A percentile compares a stretch with the other conserved stretches of the same genome.
phyloP scores from a whole-genome alignment of 2,113 vertebrate species.

The Accipiter cooperii region DNA sequence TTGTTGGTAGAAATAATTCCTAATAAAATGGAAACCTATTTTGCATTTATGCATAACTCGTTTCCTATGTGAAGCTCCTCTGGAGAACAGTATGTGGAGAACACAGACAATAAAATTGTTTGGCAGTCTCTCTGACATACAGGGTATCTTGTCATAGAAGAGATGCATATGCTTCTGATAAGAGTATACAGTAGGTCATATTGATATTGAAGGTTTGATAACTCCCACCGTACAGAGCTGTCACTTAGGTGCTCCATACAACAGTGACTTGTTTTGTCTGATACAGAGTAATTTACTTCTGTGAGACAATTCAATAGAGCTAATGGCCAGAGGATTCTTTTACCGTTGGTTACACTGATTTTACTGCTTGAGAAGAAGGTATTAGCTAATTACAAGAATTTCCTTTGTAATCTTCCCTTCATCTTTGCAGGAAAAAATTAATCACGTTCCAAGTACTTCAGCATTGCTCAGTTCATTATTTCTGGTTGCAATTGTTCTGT shows the following conservation, averaged over 20 bases:
- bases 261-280: neutral
- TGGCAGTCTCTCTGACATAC: neutral
- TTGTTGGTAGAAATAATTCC: neutral
- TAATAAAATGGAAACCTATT: neutral
- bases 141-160: neutral
- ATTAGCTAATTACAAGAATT: slow-evolving; percentile 8
- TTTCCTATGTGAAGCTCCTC: neutral
- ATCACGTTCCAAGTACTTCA: neutral
- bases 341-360: neutral
- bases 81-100: neutral
- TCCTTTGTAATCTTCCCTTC: neutral
- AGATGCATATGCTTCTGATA: slow-evolving; percentile 1
- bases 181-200: neutral
- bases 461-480: neutral
- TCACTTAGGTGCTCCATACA: neutral
- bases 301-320: neutral
- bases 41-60: neutral
- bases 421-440: neutral
- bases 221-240: neutral
- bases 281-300: neutral
- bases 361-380: neutral
- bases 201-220: slow-evolving; percentile 3
- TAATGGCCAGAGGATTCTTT: neutral
- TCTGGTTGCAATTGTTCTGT: neutral
- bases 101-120: neutral